Evolutionary conservation across 2,888 invertebrate genomes (phyloP).

Genomic region (Melipona bicolor): DNA sequence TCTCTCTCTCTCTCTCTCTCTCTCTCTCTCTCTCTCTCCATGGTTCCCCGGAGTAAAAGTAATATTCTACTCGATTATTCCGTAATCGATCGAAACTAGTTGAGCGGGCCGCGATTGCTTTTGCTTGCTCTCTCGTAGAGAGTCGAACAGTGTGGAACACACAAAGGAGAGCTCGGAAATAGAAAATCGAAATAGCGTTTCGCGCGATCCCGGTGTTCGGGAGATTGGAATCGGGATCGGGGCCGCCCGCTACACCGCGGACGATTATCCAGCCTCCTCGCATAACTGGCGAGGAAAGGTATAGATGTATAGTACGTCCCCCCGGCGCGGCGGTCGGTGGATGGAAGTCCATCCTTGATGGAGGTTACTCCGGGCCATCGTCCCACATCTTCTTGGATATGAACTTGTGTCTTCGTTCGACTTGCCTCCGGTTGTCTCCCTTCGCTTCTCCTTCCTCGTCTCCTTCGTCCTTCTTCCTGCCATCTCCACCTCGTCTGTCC

Average conservation of each 20-base stretch:
- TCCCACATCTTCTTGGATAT: constrained; percentile 82
- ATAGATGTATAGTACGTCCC: constrained; percentile 66
- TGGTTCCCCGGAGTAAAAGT: too few relatives aligned
- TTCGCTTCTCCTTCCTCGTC: constrained; percentile 66
- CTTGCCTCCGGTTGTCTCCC: constrained; percentile 68
- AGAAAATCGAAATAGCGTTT: constrained; percentile 20
- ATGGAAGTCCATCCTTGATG: constrained; percentile 83
- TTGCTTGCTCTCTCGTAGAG: neutral
- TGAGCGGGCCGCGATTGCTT: neutral
- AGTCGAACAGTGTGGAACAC: neutral
- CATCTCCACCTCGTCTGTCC: constrained; percentile 45
- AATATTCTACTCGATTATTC: too few relatives aligned
- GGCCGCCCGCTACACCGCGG: constrained; percentile 65
- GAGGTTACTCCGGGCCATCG: constrained; percentile 83
- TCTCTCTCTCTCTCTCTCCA: neutral
- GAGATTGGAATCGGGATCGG: constrained; percentile 50
- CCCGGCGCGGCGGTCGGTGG: constrained; percentile 67
- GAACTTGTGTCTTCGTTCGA: constrained; percentile 81
- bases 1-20: too few relatives aligned
- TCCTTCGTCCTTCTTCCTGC: constrained; percentile 73
- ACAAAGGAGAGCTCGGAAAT: neutral
- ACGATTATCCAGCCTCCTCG: constrained; percentile 66
- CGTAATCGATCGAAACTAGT: neutral
- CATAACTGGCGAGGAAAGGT: constrained; percentile 67
- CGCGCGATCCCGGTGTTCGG: neutral